Percentiles rank a stretch among this genome's conserved stretches.
Evolutionary conservation across 2,888 invertebrate species (phyloP).

Genomic region (Leptinotarsa tumamoca): DNA sequence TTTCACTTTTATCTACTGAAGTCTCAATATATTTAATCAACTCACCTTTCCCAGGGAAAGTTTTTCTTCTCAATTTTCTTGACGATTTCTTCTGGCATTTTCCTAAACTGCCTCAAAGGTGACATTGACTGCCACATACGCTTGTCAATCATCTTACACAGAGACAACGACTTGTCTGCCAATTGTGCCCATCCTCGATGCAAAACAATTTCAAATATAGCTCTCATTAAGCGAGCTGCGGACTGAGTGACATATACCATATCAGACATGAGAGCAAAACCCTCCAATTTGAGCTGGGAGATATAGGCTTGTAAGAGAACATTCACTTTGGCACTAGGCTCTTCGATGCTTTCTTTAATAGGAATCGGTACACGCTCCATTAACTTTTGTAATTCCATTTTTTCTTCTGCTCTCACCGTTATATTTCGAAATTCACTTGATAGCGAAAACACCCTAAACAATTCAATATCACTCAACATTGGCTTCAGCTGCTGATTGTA

Average conservation of each 20-base stretch:
- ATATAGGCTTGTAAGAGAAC: constrained; percentile 97
- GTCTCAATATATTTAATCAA: not conserved
- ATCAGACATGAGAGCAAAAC: constrained; percentile 98
- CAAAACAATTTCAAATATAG: constrained; percentile 97
- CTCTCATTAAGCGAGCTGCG: constrained; percentile 92
- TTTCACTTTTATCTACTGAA: not conserved
- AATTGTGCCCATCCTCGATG: constrained; percentile 93
- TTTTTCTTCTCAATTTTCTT: constrained; percentile 98
- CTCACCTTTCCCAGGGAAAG: constrained; percentile 86
- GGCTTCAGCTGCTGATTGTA: constrained; percentile 97
- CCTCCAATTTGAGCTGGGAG: constrained; percentile 96
- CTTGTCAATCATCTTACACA: constrained; percentile 99
- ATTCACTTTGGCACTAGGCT: constrained; percentile 97
- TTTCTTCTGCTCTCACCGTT: constrained; percentile 95
- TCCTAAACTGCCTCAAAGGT: constrained; percentile 95
- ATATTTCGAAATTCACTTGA: constrained; percentile 96
- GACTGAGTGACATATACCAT: constrained; percentile 99
- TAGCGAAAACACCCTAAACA: constrained; percentile 98
- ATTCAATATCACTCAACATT: constrained; percentile 96
- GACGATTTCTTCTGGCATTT: constrained; percentile 96
- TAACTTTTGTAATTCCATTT: constrained; percentile 95
- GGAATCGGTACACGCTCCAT: constrained; percentile 96
- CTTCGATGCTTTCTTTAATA: constrained; percentile 98
- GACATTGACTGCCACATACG: constrained; percentile 99
- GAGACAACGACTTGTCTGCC: constrained; percentile 92